Percentiles rank a stretch among this genome's conserved stretches.
These are phyloP conservation scores for Leptosomus discolor DNA, from an alignment of 2,113 vertebrate genomes.

Conservation along the genomic window DNA sequence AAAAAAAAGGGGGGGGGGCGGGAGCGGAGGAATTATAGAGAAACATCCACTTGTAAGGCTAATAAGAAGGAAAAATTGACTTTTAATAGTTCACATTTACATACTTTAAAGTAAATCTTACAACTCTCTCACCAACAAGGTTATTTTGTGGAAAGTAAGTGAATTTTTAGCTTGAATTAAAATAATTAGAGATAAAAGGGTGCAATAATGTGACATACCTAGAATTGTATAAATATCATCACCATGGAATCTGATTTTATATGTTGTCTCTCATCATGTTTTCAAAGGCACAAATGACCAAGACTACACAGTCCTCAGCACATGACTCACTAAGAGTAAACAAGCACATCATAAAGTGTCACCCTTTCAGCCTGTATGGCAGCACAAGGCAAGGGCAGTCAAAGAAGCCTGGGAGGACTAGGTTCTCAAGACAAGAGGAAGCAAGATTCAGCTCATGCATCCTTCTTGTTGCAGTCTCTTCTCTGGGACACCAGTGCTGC, in stretches of 20 bases:
- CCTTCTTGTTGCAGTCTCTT: not conserved
- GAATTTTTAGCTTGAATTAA: not conserved
- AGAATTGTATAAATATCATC: not conserved
- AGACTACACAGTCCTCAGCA: not conserved
- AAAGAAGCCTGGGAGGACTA: not conserved
- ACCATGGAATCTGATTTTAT: not conserved
- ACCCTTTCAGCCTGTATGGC: not conserved
- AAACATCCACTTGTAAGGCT: not conserved
- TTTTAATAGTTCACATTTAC: not conserved
- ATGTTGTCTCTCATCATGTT: not conserved
- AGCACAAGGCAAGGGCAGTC: not conserved
- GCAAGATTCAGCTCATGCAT: not conserved
- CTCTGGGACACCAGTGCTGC: not conserved
- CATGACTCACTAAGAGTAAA: not conserved
- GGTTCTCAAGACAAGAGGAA: not conserved
- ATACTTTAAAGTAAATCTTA: not conserved
- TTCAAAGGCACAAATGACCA: not conserved
- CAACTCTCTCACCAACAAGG: not conserved
- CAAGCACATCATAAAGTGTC: not conserved
- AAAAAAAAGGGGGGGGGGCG: too few species aligned
- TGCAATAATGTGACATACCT: not conserved
- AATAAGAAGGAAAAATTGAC: not conserved
- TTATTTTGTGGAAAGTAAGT: not conserved
- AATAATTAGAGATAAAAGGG: slow-evolving; percentile 5
- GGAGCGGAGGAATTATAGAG: not conserved